Conservation (phyloP, 2,797 vertebrate species). For the Oryzias dopingdopingensis region DNA sequence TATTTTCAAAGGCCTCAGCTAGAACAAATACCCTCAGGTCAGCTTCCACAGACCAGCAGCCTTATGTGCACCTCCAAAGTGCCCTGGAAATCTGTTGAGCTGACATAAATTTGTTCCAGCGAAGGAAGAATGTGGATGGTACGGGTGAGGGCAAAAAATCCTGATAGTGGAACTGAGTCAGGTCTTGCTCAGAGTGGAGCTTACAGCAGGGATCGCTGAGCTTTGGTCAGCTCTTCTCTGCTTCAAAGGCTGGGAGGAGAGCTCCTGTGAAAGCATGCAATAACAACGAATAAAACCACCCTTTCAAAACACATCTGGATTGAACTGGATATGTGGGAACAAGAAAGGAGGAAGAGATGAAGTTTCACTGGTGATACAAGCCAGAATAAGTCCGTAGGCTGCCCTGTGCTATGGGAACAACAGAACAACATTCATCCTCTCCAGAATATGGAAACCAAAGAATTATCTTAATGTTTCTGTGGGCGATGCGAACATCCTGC, state of each 20-base stretch:
- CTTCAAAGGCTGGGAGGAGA: constrained; percentile 78
- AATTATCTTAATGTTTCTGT: constrained; percentile 8
- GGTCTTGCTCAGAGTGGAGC: constrained; percentile 66
- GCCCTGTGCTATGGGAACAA: constrained; percentile 48
- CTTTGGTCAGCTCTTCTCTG: constrained; percentile 65
- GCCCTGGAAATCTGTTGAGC: constrained; percentile 70
- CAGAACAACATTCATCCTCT: constrained; percentile 19
- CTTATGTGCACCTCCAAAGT: constrained; percentile 62
- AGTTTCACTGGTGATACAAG: constrained; percentile 64
- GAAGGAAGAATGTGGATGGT: constrained; percentile 65
- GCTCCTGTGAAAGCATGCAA: constrained; percentile 74
- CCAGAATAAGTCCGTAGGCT: constrained; percentile 51
- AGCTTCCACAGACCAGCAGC: constrained; percentile 61
- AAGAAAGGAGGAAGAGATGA: constrained; percentile 66
- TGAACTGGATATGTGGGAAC: constrained; percentile 71
- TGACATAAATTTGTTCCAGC: constrained; percentile 77
- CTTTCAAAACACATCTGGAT: constrained; percentile 74
- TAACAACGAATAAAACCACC: constrained; percentile 73
- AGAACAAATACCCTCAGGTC: constrained; percentile 75
- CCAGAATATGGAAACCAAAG: constrained; percentile 13
- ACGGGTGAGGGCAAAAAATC: constrained; percentile 50
- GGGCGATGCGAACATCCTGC: not conserved
- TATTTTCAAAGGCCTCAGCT: constrained; percentile 76
- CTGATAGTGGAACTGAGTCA: constrained; percentile 57
- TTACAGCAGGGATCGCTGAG: constrained; percentile 74